Percentiles rank a stretch among this genome's conserved stretches.
Evolutionary conservation across 2,113 vertebrate genomes (phyloP).

Genomic region (Chionodraco myersi): DNA sequence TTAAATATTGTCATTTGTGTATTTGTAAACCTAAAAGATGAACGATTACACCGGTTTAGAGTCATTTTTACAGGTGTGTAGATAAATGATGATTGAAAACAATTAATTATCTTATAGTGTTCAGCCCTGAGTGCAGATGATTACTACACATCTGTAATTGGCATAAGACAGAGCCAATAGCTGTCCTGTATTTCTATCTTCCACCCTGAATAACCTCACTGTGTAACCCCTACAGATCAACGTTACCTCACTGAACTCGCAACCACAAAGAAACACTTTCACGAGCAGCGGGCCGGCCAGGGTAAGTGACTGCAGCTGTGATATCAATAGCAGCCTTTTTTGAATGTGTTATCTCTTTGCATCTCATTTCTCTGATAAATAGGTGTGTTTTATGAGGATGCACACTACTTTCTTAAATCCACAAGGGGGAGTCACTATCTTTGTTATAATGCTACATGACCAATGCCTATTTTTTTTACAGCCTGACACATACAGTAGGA

Average conservation of each 20-base stretch:
- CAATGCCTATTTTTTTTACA: background rate
- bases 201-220: background rate
- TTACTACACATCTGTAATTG: too few relatives aligned
- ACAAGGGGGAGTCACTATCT: slow-evolving; percentile 8
- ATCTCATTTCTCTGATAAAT: background rate
- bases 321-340: background rate
- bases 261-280: background rate
- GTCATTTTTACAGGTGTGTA: background rate
- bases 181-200: background rate
- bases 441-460: background rate
- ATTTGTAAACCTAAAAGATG: background rate
- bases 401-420: slow-evolving; percentile 3
- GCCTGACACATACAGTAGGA: background rate
- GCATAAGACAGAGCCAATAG: background rate
- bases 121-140: background rate
- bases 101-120: background rate
- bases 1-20: background rate
- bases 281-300: background rate
- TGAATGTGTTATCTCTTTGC: background rate
- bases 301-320: slow-evolving; percentile 55
- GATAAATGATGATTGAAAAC: background rate
- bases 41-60: background rate
- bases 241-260: background rate
- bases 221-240: background rate
- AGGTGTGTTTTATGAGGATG: background rate